Percentiles rank a stretch among this genome's conserved stretches.
Evolutionary conservation across 2,113 vertebrate genomes (phyloP).

Genomic region (Rutilus rutilus): DNA sequence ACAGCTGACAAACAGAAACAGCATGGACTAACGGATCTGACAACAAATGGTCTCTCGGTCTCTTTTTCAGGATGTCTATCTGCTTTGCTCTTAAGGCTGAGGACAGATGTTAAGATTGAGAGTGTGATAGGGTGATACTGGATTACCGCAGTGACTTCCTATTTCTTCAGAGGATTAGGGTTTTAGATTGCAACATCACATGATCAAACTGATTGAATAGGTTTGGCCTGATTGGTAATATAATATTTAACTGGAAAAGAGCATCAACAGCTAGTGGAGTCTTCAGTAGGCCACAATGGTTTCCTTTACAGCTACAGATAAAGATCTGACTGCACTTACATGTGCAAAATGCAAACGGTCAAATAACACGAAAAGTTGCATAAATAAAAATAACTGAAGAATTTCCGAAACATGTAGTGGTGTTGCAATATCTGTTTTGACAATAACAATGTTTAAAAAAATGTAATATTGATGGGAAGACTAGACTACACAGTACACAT

Average conservation of each 20-base stretch:
- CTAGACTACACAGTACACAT: not conserved
- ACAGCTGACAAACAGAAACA: not conserved
- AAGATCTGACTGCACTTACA: not conserved
- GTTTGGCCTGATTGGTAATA: not conserved
- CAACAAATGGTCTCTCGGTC: not conserved
- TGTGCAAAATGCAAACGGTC: not conserved
- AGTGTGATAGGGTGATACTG: not conserved
- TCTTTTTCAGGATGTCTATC: slow-evolving; percentile 8
- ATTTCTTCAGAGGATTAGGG: slow-evolving; percentile 9
- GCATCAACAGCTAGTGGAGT: not conserved
- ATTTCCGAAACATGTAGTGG: not conserved
- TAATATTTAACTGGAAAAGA: not conserved
- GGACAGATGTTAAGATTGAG: slow-evolving; percentile 1
- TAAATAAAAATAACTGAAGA: not conserved
- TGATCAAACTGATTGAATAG: not conserved
- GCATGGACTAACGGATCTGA: not conserved
- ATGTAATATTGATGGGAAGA: not conserved
- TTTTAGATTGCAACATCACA: not conserved
- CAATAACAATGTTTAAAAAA: not conserved
- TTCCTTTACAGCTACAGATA: not conserved
- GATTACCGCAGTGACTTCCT: not conserved
- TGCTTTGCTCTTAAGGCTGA: not conserved
- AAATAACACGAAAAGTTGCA: not conserved
- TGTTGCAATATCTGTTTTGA: not conserved
- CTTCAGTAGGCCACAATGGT: not conserved